Percentiles rank a stretch among this genome's conserved stretches.
Conservation (phyloP, 2,888 invertebrate genomes). For the Leucophora obtusa region DNA sequence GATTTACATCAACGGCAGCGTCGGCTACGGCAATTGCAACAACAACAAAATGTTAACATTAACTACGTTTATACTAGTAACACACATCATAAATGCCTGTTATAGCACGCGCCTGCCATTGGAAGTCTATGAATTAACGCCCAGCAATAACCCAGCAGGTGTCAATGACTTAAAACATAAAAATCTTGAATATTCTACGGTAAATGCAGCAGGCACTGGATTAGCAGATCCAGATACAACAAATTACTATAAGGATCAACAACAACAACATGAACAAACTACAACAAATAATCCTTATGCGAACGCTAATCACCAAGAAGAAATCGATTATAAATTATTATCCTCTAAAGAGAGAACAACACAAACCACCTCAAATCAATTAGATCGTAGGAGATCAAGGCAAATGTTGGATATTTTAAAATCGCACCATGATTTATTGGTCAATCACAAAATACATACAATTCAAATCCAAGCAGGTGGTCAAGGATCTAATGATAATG, state of each 20-base stretch:
- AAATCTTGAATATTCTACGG: conserved; percentile 72
- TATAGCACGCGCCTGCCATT: conserved; percentile 76
- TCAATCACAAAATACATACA: conserved; percentile 43
- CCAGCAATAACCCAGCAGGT: conserved; percentile 35
- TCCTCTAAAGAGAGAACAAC: conserved; percentile 28
- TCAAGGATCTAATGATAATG: conserved; percentile 23
- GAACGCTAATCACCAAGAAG: background rate
- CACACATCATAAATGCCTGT: conserved; percentile 69
- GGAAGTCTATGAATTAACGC: conserved; percentile 77
- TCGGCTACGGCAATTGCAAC: conserved; percentile 20
- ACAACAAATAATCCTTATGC: conserved; percentile 3
- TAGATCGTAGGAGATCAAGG: conserved; percentile 76
- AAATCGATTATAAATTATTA: conserved; percentile 44
- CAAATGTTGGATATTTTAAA: conserved; percentile 79
- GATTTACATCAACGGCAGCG: conserved; percentile 63
- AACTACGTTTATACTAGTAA: conserved; percentile 66
- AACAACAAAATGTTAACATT: conserved; percentile 55
- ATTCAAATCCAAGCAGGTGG: conserved; percentile 35
- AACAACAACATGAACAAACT: conserved; percentile 1
- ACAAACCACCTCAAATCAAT: conserved; percentile 63
- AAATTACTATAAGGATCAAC: conserved; percentile 26
- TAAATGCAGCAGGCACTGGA: conserved; percentile 63
- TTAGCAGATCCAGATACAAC: conserved; percentile 17
- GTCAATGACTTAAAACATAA: conserved; percentile 67
- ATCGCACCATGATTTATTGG: conserved; percentile 65